Evolutionary conservation across 2,888 invertebrate genomes (phyloP).

Genomic region (Mythimna lalbum): DNA sequence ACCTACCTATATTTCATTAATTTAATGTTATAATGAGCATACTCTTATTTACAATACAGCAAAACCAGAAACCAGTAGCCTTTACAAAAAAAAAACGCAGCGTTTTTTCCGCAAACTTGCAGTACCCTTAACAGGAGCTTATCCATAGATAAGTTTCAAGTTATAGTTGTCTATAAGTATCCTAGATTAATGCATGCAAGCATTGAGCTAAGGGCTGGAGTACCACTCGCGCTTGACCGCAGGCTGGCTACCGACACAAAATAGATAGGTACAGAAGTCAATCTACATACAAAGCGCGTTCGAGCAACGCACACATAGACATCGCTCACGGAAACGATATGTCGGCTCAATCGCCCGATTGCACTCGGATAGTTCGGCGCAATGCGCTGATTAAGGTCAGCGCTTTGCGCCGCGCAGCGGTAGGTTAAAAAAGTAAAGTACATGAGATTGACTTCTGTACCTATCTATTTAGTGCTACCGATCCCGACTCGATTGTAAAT

Average conservation of each 20-base stretch:
- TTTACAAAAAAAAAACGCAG: constrained; percentile 28
- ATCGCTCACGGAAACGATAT: too few relatives aligned
- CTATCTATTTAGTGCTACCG: too few relatives aligned
- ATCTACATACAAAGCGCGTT: too few relatives aligned
- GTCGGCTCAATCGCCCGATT: too few relatives aligned
- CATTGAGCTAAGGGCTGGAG: constrained; percentile 48
- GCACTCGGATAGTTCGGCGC: too few relatives aligned
- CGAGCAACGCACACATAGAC: too few relatives aligned
- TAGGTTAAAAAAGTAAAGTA: too few relatives aligned
- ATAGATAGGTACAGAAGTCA: too few relatives aligned
- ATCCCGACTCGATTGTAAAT: constrained; percentile 45
- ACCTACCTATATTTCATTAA: too few relatives aligned
- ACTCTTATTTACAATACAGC: neutral
- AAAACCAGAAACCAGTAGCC: neutral
- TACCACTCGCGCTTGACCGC: constrained; percentile 32
- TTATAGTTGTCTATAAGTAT: constrained; percentile 68
- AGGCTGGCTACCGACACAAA: constrained; percentile 50
- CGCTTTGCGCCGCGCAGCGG: too few relatives aligned
- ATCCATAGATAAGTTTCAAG: constrained; percentile 60
- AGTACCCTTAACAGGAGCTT: constrained; percentile 36
- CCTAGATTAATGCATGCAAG: constrained; percentile 71
- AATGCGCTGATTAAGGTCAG: too few relatives aligned
- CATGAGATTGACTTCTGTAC: too few relatives aligned
- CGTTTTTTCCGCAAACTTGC: constrained; percentile 23
- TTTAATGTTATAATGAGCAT: neutral